Evolutionary conservation across 2,888 invertebrate species (phyloP).

Genomic region (Pollenia angustigena): DNA sequence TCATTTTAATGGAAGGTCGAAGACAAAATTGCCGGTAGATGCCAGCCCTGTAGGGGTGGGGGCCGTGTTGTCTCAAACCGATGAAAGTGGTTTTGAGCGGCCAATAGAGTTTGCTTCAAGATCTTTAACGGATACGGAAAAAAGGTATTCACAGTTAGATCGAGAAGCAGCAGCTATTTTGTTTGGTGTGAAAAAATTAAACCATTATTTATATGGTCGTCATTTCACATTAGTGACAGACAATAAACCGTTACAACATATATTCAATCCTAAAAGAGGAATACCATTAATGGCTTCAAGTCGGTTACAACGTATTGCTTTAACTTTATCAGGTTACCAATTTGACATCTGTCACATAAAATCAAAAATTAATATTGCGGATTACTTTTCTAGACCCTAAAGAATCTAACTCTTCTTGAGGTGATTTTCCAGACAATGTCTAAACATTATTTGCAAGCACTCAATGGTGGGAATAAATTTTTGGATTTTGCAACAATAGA

Average conservation of each 20-base stretch:
- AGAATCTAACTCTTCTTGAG: neutral
- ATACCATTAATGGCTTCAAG: constrained; percentile 79
- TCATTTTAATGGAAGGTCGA: constrained; percentile 73
- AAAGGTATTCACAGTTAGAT: constrained; percentile 59
- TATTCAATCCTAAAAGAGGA: constrained; percentile 78
- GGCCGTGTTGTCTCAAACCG: constrained; percentile 79
- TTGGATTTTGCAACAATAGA: constrained; percentile 2
- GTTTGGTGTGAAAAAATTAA: constrained; percentile 81
- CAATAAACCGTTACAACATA: constrained; percentile 79
- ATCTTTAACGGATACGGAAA: constrained; percentile 59
- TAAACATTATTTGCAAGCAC: constrained; percentile 16
- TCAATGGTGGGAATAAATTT: neutral
- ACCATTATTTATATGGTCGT: constrained; percentile 81
- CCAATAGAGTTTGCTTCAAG: constrained; percentile 81
- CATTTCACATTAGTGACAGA: constrained; percentile 81
- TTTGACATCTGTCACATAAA: constrained; percentile 73
- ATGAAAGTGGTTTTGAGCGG: constrained; percentile 78
- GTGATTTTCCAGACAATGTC: neutral
- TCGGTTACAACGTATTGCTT: constrained; percentile 74
- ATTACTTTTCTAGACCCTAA: constrained; percentile 74
- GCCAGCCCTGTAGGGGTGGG: constrained; percentile 76
- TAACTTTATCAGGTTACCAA: constrained; percentile 73
- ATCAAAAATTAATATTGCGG: constrained; percentile 72
- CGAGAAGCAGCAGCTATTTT: constrained; percentile 33
- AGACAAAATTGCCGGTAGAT: constrained; percentile 72